phyloP scores from a whole-genome alignment of 2,888 invertebrate species.

The Spodoptera exigua region DNA sequence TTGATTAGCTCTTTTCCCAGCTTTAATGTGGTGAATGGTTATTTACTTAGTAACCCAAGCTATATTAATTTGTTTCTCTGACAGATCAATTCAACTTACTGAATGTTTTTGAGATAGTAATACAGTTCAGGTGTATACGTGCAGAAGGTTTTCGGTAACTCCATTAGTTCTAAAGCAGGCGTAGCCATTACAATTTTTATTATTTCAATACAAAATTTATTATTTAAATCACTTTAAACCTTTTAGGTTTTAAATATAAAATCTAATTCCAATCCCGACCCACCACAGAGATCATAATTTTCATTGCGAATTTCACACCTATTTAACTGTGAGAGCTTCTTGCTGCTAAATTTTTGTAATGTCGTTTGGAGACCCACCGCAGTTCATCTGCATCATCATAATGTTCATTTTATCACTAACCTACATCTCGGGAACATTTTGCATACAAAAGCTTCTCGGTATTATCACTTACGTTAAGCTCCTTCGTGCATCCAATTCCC shows the following conservation, averaged over 20 bases:
- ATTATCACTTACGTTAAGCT: constrained; percentile 42
- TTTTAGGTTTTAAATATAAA: constrained; percentile 34
- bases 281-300: constrained; percentile 28
- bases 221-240: constrained; percentile 21
- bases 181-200: constrained; percentile 9
- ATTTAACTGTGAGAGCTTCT: constrained; percentile 42
- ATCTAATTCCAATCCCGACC: constrained; percentile 27
- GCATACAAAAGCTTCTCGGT: constrained; percentile 40
- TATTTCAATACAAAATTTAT: constrained; percentile 6
- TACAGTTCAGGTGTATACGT: not conserved
- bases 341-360: constrained; percentile 29
- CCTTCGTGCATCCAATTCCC: constrained; percentile 22
- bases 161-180: constrained; percentile 6
- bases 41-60: constrained; percentile 43
- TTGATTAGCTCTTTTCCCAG: constrained; percentile 47
- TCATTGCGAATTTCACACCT: constrained; percentile 27
- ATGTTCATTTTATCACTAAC: constrained; percentile 41
- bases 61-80: constrained; percentile 52
- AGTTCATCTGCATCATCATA: constrained; percentile 23
- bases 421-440: constrained; percentile 29
- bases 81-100: constrained; percentile 35
- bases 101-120: constrained; percentile 14
- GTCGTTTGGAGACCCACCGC: constrained; percentile 43
- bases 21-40: constrained; percentile 46
- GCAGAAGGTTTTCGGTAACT: not conserved